Evolutionary conservation across 2,113 vertebrate genomes (phyloP), one percentile per base, ranked within the genome.

Genomic region (Zapornia atra): DNA sequence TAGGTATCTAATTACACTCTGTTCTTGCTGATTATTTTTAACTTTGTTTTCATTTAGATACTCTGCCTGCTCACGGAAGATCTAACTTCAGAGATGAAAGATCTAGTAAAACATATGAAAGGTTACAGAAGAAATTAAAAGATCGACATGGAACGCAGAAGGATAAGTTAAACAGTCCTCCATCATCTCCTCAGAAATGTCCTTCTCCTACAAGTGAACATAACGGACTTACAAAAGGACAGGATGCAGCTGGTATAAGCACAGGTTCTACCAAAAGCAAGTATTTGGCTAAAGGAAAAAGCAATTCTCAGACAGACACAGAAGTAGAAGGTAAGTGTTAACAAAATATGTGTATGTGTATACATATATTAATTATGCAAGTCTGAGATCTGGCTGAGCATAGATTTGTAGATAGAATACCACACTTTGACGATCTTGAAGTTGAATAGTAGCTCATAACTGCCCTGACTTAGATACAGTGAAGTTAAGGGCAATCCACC

Each of bases 81-180:
- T 98, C 98, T 31, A 97, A 97, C 88, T 99, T 99, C 64, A 98
- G 99, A 98, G 99, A 99, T 19, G 99, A 99, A 97, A 98, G 99
- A 97, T 98, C 99, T 81, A 99, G 97, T 98, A 99, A 99, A 98
- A 99, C 99, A 1, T 99, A 99, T 1, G 99, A 99, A 96, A 98
- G 99, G 50, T 98, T 99, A 91, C 99, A 99, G 97, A 99, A 99
- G 95, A 99, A 99, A 92, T 97, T 99, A 78, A 99, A 99, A 96
- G 99, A 99, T 72, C 98, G 99, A 38, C 99, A 99, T 77, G 98
- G 98, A 82, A 98, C 98, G 85, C 98, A 98, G 87, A 99, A 99
- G 95, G 99, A 99, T 95, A 99, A 98, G 93, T 96, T 98, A 91
- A 98, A 95, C 91, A 98, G 99, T 96, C 99, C 99, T 48, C 99